Conservation (phyloP, 2,797 vertebrate genomes). For the Sebastes hopkinsi region DNA sequence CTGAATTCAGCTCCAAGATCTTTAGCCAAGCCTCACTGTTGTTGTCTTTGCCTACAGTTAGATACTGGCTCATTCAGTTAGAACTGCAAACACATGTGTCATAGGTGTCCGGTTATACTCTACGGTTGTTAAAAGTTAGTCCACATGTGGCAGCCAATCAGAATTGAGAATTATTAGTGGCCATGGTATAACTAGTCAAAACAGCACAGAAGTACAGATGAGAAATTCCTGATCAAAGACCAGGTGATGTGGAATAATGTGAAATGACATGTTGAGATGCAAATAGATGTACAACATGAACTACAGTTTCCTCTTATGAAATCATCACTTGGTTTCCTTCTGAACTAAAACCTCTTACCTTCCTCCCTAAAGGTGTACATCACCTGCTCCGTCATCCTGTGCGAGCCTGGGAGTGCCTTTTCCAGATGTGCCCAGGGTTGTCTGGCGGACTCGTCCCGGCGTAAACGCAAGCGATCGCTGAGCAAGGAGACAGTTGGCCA, state of each 20-base stretch:
- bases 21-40: background rate
- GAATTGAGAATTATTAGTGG: background rate
- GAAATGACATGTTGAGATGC: background rate
- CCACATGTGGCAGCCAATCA: background rate
- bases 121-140: no score
- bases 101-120: background rate
- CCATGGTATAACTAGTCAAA: background rate
- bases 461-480: slow-evolving; percentile 53
- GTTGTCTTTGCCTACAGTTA: background rate
- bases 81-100: background rate
- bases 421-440: slow-evolving; percentile 80
- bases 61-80: background rate
- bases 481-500: slow-evolving; percentile 64
- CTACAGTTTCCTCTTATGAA: background rate
- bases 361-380: slow-evolving; percentile 72
- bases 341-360: background rate
- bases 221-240: no score
- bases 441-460: slow-evolving; percentile 13
- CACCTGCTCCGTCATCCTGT: slow-evolving; percentile 81
- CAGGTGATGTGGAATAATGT: no score
- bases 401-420: slow-evolving; percentile 51
- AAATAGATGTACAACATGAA: background rate
- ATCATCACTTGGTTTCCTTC: background rate
- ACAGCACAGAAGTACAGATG: background rate
- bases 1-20: no score